phyloP scores from a whole-genome alignment of 1,140 invertebrate species.

The Dermatophagoides farinae region DNA sequence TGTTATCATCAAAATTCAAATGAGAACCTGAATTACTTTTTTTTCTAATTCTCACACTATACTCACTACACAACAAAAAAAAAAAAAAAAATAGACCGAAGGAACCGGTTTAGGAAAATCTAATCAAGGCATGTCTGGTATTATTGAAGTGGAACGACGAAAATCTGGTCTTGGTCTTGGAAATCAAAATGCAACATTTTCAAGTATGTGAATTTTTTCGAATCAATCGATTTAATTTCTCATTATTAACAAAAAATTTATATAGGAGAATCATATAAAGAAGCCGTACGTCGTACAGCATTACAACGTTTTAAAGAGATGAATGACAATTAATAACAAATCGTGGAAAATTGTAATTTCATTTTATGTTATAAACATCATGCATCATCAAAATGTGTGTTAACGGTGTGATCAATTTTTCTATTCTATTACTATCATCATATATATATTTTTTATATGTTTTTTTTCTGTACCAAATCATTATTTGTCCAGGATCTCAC shows the following conservation, averaged over 20 bases:
- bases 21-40: neutral
- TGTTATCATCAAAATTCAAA: constrained; percentile 39
- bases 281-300: constrained; percentile 77
- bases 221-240: neutral
- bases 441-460: no score
- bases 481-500: no score
- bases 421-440: no score
- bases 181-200: constrained; percentile 39
- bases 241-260: neutral
- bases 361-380: no score
- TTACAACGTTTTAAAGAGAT: constrained; percentile 28
- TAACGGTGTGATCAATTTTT: no score
- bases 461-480: no score
- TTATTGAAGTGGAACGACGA: constrained; percentile 23
- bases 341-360: neutral
- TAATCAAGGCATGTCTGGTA: constrained; percentile 19
- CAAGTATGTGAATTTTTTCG: constrained; percentile 41
- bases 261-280: constrained; percentile 66
- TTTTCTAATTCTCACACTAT: neutral
- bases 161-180: constrained; percentile 48
- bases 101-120: constrained; percentile 12
- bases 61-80: neutral
- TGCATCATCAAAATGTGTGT: no score
- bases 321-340: constrained; percentile 9
- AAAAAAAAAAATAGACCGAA: neutral